Conservation (phyloP, 2,113 vertebrate species). For the Siniperca chuatsi region DNA sequence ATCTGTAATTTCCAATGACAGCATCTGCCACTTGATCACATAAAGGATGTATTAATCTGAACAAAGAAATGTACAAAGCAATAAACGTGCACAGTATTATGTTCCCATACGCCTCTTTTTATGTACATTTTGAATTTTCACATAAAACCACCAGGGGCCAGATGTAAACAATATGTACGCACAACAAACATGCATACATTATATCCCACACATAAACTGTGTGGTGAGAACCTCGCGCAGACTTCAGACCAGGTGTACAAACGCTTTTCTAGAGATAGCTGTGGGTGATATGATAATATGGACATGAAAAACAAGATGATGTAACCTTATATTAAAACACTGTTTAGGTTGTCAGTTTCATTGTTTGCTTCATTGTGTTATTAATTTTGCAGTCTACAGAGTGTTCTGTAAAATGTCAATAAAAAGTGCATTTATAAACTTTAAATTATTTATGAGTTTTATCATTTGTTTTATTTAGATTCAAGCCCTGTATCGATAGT, state of each 20-base stretch:
- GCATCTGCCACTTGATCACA: slow-evolving; percentile 11
- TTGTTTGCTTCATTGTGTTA: no score
- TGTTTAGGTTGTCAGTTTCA: not conserved
- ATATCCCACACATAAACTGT: no score
- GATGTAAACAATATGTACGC: no score
- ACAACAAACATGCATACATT: no score
- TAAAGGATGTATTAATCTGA: not conserved
- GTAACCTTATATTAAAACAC: no score
- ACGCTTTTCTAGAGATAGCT: no score
- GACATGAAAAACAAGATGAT: no score
- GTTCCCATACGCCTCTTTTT: not conserved
- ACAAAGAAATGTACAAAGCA: not conserved
- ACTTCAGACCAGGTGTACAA: no score
- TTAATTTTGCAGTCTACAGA: not conserved
- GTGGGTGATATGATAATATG: no score
- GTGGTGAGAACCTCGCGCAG: no score
- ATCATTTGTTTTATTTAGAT: not conserved
- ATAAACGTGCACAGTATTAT: not conserved
- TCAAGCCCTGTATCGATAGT: no score
- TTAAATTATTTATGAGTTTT: not conserved
- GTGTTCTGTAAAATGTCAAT: no score
- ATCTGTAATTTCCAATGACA: slow-evolving; percentile 9
- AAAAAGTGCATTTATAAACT: not conserved
- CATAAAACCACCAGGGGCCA: not conserved
- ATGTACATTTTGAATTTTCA: not conserved